Conservation (phyloP, 2,113 vertebrate genomes). For the Calyptomena viridis region DNA sequence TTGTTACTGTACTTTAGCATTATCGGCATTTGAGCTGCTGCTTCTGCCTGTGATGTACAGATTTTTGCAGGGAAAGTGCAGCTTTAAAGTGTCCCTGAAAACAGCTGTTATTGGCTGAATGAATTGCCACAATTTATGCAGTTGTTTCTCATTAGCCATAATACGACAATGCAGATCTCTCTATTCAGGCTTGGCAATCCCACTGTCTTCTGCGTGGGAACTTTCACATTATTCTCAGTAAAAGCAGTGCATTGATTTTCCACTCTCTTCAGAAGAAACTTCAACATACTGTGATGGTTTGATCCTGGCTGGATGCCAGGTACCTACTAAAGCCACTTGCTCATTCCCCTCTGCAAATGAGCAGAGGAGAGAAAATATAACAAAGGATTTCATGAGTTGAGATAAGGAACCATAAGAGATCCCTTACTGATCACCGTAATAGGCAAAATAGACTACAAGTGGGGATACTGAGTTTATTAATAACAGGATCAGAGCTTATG, state of each 20-base stretch:
- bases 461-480: too few relatives aligned
- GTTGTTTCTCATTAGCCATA: background rate
- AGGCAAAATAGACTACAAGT: too few relatives aligned
- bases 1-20: rapidly evolving
- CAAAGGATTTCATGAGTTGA: too few relatives aligned
- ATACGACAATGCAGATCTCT: background rate
- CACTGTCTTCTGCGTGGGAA: background rate
- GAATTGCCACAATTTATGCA: background rate
- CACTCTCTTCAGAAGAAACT: background rate
- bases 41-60: background rate
- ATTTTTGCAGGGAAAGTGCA: background rate
- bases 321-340: too few relatives aligned
- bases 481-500: too few relatives aligned
- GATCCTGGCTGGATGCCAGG: too few relatives aligned
- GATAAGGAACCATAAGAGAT: too few relatives aligned
- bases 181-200: background rate
- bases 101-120: background rate
- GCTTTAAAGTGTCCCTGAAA: background rate
- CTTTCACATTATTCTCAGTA: background rate
- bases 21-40: background rate
- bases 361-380: too few relatives aligned
- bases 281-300: background rate
- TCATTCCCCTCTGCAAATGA: too few relatives aligned
- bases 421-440: too few relatives aligned
- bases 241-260: background rate